Conservation (phyloP, 2,888 invertebrate genomes). For the Calameuta pallipes region DNA sequence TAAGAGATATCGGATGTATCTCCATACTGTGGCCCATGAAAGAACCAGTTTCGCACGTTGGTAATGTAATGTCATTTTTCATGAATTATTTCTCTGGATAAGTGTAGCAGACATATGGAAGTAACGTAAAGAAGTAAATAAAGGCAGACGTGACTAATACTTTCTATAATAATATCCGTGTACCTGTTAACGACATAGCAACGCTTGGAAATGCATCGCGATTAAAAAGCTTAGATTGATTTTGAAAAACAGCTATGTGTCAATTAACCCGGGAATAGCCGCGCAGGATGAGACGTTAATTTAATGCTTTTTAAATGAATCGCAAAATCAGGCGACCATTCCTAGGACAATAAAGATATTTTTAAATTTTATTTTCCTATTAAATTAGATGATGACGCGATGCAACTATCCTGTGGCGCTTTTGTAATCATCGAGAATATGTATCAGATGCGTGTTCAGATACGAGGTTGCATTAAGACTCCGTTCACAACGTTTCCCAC, state of each 20-base stretch:
- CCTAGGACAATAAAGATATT: background rate
- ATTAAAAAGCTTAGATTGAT: background rate
- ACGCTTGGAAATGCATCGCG: background rate
- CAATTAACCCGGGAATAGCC: background rate
- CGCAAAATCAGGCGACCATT: no score
- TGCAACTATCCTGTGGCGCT: no score
- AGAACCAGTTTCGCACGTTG: background rate
- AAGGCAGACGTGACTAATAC: background rate
- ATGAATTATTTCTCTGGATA: background rate
- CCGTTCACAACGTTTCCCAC: background rate
- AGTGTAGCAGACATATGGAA: background rate
- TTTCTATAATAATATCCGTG: background rate
- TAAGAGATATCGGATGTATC: background rate
- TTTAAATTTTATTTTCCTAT: background rate
- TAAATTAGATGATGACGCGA: background rate
- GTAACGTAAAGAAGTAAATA: no score
- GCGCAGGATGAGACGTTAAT: no score
- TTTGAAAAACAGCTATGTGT: background rate
- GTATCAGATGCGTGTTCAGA: background rate
- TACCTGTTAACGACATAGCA: background rate
- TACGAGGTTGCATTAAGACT: background rate
- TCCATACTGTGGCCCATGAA: background rate
- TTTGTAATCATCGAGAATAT: background rate
- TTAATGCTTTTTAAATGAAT: no score
- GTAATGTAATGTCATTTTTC: background rate